These are phyloP conservation scores for Astatotilapia flaviijosephi DNA, from an alignment of 2,113 vertebrate genomes.

Conservation along the genomic window DNA sequence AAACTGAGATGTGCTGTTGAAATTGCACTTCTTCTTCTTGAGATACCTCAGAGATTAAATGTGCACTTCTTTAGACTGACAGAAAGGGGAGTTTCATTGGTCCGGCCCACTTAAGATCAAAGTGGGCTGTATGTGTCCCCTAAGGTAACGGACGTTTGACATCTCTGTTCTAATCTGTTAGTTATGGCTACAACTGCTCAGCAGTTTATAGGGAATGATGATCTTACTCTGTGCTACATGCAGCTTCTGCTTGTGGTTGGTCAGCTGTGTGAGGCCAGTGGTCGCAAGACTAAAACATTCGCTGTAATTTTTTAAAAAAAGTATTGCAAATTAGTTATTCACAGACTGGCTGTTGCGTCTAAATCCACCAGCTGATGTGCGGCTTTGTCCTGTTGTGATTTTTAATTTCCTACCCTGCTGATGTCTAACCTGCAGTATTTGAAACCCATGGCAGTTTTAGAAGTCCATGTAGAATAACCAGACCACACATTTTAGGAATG, in stretches of 20 bases:
- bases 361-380: neutral
- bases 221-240: neutral
- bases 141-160: neutral
- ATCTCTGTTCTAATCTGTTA: neutral
- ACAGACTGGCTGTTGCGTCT: neutral
- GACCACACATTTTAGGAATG: neutral
- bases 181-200: neutral
- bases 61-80: neutral
- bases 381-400: neutral
- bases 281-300: neutral
- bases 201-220: neutral
- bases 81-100: neutral
- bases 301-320: fast-evolving
- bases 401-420: constrained; percentile 19
- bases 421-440: constrained; percentile 8
- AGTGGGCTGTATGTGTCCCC: neutral
- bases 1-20: neutral
- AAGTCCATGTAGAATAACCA: neutral
- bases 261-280: neutral
- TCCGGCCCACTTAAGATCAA: neutral
- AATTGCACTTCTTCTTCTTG: fast-evolving
- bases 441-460: neutral
- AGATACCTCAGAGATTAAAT: neutral
- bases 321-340: neutral
- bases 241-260: neutral